These are phyloP conservation scores for Branchinecta sandiegonensis DNA, from an alignment of 2,888 invertebrate species.

Conservation along the genomic window DNA sequence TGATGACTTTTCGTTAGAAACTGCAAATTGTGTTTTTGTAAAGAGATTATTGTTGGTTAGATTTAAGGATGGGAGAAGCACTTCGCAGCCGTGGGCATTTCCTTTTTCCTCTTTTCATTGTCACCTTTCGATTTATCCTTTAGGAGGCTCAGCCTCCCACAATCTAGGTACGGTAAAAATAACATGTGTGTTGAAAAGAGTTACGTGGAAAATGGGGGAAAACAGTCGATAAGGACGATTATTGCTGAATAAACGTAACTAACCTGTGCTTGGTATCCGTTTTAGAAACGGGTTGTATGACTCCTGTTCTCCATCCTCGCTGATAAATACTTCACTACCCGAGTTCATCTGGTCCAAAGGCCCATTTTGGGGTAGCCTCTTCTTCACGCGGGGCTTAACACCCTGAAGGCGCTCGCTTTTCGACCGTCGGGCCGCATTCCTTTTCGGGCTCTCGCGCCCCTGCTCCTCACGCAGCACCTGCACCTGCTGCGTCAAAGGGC, in stretches of 20 bases:
- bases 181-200: no score
- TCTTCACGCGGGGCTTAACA: constrained; percentile 30
- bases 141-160: no score
- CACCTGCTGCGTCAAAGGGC: neutral
- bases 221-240: no score
- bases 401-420: constrained; percentile 58
- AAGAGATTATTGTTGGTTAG: no score
- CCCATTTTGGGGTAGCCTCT: constrained; percentile 25
- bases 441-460: neutral
- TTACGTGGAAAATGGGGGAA: no score
- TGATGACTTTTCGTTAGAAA: no score
- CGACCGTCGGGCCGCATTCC: constrained; percentile 55
- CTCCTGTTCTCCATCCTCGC: neutral
- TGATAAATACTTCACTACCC: neutral
- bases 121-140: no score
- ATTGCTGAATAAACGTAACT: neutral
- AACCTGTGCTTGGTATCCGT: constrained; percentile 14
- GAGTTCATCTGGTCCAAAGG: constrained; percentile 14
- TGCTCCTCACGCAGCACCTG: neutral
- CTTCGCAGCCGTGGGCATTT: no score
- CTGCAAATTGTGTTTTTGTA: no score
- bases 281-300: constrained; percentile 5
- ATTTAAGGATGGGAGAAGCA: no score
- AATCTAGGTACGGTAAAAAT: no score
- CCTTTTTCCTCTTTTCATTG: no score